These are phyloP conservation scores for Lonchura striata DNA, from an alignment of 2,113 vertebrate species.

Conservation along the genomic window DNA sequence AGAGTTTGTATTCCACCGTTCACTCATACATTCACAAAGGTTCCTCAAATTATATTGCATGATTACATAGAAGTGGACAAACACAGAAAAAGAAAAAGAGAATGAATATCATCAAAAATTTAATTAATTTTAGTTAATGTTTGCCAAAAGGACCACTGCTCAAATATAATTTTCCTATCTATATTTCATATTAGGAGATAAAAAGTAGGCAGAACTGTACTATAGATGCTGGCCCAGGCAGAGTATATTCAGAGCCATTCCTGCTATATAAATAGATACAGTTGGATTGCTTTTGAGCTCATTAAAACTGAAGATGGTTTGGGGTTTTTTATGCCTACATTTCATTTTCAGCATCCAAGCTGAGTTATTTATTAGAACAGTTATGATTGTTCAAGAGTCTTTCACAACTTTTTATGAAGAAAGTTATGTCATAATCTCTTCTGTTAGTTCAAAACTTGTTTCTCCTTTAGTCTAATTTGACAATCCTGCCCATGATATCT, in stretches of 20 bases:
- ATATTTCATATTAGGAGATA: conserved; percentile 58
- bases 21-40: conserved; percentile 6
- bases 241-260: conserved; percentile 17
- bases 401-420: conserved; percentile 1
- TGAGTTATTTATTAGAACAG: conserved; percentile 23
- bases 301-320: conserved; percentile 6
- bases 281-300: conserved; percentile 31
- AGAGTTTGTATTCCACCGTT: conserved; percentile 6
- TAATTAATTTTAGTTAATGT: conserved; percentile 65
- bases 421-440: neutral
- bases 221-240: conserved; percentile 1
- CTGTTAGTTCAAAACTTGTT: neutral
- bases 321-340: neutral
- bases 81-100: conserved; percentile 43
- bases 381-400: neutral
- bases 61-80: conserved; percentile 58
- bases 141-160: conserved; percentile 46
- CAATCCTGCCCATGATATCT: neutral
- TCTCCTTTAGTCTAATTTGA: neutral
- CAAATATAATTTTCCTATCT: conserved; percentile 62
- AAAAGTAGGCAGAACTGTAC: conserved; percentile 28
- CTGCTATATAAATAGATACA: conserved; percentile 57
- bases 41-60: conserved; percentile 24
- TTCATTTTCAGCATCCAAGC: conserved; percentile 36
- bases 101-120: conserved; percentile 57